Evolutionary conservation across 2,888 invertebrate genomes (phyloP), one percentile per base, ranked within the genome.

Genomic region (Melieria crassipennis): DNA sequence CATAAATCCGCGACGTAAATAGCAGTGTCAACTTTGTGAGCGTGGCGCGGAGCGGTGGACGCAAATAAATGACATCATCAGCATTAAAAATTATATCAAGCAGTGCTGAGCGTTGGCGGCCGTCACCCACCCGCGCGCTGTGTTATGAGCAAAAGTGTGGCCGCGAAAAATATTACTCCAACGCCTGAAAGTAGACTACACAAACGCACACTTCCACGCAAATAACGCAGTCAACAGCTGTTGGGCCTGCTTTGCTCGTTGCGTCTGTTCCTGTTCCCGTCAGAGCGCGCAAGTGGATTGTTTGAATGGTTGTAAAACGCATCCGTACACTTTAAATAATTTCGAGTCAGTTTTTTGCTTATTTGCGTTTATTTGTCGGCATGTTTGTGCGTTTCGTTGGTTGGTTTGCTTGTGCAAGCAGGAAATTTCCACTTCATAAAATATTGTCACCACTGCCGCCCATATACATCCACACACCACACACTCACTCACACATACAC

Each of bases 341-440:
- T 52, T 52, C 11, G 6, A 11, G 52, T 6, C 13, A 13, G 13
- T 52, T 52, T 52, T 7, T 11, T 7, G 4, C 11, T 52, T 52
- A 13, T 52, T n/a, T 52, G 13, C 7, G 13, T 52, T n/a, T 5
- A 11, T 52, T 11, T 6, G 52, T 52, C 11, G 7, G 11, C 13
- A 13, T 52, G 52, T 52, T 52, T 52, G 52, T 13, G 9, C 5
- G 52, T 50, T 52, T 52, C 13, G 52, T 13, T 5, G 11, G 52
- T 52, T 52, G 6, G 50, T 52, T 52, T 52, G 52, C 11, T 52
- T 11, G 16, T 57, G 45, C 45, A 61, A 61, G 45, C 9, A 46
- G 61, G 61, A 61, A 61, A 43, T 61, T 61, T 61, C 45, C 61
- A 61, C 61, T 61, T 43, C 61, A 61, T 61, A 61, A 43, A 61